phyloP scores from a whole-genome alignment of 2,888 invertebrate genomes.

The Napeogenes inachia region DNA sequence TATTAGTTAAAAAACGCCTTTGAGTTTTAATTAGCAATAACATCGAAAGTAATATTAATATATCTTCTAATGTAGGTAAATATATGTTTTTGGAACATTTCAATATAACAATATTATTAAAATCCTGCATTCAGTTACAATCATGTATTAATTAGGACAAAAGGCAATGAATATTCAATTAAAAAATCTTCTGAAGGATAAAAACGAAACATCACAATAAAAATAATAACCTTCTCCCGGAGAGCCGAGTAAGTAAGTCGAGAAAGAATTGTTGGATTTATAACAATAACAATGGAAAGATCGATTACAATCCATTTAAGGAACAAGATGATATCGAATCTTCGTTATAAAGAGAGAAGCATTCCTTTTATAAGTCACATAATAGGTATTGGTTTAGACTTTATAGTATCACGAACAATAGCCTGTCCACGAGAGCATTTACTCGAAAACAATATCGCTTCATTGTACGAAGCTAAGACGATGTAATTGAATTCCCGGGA shows the following conservation, averaged over 20 bases:
- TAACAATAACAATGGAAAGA: conserved; percentile 8
- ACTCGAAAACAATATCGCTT: conserved; percentile 5
- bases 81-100: too few relatives aligned
- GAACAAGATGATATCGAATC: conserved; percentile 4
- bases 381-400: conserved; percentile 3
- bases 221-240: neutral
- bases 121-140: too few relatives aligned
- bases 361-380: neutral
- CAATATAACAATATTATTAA: too few relatives aligned
- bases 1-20: too few relatives aligned
- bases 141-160: too few relatives aligned
- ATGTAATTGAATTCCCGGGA: conserved; percentile 18
- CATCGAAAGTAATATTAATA: too few relatives aligned
- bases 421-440: neutral
- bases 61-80: too few relatives aligned
- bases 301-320: conserved; percentile 20
- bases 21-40: too few relatives aligned
- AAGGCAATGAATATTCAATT: too few relatives aligned
- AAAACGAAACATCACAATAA: too few relatives aligned
- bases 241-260: neutral
- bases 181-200: too few relatives aligned
- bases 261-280: neutral
- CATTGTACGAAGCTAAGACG: conserved; percentile 10
- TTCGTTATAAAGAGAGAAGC: conserved; percentile 10
- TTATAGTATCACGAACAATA: conserved; percentile 1